Evolutionary conservation across 2,113 vertebrate species (phyloP).

Genomic region (Antechinus flavipes): DNA sequence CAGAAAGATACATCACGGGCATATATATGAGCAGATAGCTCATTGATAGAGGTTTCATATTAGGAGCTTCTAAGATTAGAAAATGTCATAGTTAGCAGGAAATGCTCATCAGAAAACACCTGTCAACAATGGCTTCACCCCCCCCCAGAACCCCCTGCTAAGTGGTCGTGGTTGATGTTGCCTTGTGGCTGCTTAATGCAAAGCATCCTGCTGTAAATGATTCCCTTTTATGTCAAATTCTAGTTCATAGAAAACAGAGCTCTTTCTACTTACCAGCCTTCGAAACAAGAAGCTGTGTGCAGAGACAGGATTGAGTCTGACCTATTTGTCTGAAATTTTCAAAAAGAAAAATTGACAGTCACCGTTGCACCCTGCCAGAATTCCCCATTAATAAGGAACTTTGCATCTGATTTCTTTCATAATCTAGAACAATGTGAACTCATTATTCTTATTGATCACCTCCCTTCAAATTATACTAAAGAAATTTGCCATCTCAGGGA

Average conservation of each 20-base stretch:
- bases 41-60: constrained; percentile 1
- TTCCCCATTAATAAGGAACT: constrained; percentile 13
- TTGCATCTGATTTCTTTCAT: constrained; percentile 34
- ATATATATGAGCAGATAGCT: neutral
- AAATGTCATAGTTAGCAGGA: constrained; percentile 8
- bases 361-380: neutral
- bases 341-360: constrained; percentile 36
- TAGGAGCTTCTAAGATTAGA: constrained; percentile 11
- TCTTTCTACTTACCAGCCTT: constrained; percentile 35
- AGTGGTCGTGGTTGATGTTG: constrained; percentile 16
- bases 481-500: neutral
- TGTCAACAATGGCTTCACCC: neutral
- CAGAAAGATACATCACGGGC: neutral
- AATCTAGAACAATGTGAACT: neutral
- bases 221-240: neutral
- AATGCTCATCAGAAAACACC: neutral
- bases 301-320: constrained; percentile 24
- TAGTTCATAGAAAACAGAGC: constrained; percentile 4
- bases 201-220: neutral
- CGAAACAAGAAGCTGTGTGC: neutral
- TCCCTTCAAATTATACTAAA: constrained; percentile 8
- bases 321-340: neutral
- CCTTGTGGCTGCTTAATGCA: neutral
- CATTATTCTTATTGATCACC: neutral
- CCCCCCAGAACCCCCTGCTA: neutral